phyloP scores from a whole-genome alignment of 1,140 invertebrate genomes.

The Ylistrum balloti region DNA sequence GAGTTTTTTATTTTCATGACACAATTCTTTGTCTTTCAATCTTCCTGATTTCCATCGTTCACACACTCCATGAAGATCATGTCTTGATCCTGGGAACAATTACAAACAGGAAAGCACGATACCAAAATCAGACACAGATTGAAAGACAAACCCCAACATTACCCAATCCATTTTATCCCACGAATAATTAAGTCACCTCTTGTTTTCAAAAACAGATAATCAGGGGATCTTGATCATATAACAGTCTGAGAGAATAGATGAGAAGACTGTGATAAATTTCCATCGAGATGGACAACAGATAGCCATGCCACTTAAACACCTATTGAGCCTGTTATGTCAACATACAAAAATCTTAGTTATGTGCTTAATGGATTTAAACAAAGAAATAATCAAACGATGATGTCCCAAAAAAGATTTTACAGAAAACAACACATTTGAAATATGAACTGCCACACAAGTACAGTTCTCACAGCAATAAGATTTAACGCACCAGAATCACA shows the following conservation, averaged over 20 bases:
- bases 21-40: slow-evolving; percentile 3
- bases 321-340: slow-evolving; percentile 16
- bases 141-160: slow-evolving; percentile 8
- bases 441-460: background rate
- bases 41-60: background rate
- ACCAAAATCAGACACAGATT: background rate
- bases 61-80: background rate
- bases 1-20: background rate
- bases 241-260: background rate
- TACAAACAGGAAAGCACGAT: background rate
- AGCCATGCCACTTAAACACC: slow-evolving; percentile 14
- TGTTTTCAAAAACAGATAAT: background rate
- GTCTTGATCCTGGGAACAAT: background rate
- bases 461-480: slow-evolving; percentile 1
- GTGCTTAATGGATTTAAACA: slow-evolving; percentile 35
- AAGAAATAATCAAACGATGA: slow-evolving; percentile 17
- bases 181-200: background rate
- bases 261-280: background rate
- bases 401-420: background rate
- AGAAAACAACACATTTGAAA: background rate
- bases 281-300: background rate
- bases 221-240: background rate
- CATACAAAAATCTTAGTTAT: slow-evolving; percentile 5
- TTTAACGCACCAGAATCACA: background rate
- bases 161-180: slow-evolving; percentile 22